These are phyloP conservation scores for Pemphigus obesinymphae DNA, from an alignment of 1,140 invertebrate species.

Conservation along the genomic window DNA sequence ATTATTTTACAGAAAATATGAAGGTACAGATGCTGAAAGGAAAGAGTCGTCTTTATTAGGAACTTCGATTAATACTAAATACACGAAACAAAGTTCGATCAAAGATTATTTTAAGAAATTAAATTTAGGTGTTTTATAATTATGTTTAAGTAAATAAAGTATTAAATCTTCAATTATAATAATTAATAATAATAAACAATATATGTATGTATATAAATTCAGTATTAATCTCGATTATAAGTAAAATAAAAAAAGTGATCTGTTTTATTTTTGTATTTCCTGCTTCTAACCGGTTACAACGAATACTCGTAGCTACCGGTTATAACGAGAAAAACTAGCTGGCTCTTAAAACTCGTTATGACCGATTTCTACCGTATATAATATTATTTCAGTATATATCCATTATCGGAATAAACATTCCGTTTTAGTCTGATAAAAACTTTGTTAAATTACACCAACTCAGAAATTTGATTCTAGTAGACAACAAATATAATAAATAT, in stretches of 20 bases:
- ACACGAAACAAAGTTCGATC: neutral
- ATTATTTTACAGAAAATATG: neutral
- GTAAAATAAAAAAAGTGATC: neutral
- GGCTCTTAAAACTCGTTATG: neutral
- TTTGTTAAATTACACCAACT: too few relatives aligned
- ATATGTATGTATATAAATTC: neutral
- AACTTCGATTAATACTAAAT: neutral
- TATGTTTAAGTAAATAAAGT: neutral
- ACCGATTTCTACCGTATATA: neutral
- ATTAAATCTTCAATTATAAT: too few relatives aligned
- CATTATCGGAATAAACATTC: too few relatives aligned
- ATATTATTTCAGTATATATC: too few relatives aligned
- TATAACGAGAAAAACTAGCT: neutral
- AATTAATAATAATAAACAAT: too few relatives aligned
- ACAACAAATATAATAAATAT: too few relatives aligned
- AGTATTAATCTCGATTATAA: conserved; percentile 9
- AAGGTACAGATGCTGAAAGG: neutral
- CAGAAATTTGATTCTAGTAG: too few relatives aligned
- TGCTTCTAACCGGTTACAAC: neutral
- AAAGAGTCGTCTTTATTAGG: neutral
- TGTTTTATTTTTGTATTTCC: neutral
- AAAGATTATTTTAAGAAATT: neutral
- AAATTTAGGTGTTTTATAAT: neutral
- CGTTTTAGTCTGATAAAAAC: too few relatives aligned
- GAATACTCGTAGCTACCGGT: neutral